These are phyloP conservation scores for Pseudocheirus occidentalis DNA, from an alignment of 2,797 vertebrate genomes.

Conservation along the genomic window DNA sequence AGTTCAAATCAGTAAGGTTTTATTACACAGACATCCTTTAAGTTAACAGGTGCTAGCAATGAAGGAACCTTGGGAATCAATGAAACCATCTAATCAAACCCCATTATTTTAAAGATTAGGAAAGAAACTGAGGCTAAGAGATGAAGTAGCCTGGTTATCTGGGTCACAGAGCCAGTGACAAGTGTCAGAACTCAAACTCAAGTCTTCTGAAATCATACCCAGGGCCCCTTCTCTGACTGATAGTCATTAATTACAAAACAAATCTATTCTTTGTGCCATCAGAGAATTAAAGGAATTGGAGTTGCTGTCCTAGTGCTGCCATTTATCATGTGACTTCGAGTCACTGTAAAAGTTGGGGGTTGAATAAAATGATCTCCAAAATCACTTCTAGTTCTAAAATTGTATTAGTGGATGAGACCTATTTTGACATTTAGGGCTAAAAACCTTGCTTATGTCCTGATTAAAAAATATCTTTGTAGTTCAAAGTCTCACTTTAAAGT, in stretches of 20 bases:
- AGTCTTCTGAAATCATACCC: not conserved
- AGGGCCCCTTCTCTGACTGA: not conserved
- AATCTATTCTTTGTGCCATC: not conserved
- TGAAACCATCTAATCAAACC: not conserved
- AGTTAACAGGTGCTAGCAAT: not conserved
- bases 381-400: not conserved
- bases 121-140: not conserved
- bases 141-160: not conserved
- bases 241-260: not conserved
- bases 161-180: not conserved
- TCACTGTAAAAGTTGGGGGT: not conserved
- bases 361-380: not conserved
- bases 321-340: not conserved
- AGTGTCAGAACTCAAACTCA: not conserved
- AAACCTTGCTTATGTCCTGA: not conserved
- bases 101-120: not conserved
- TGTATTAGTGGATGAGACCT: not conserved
- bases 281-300: not conserved
- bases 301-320: not conserved
- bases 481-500: not conserved
- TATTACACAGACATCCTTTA: not conserved
- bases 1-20: not conserved
- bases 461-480: not conserved
- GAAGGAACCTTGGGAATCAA: not conserved
- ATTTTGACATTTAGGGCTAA: not conserved